Percentiles rank a stretch among this genome's conserved stretches.
Conservation (phyloP, 1,140 invertebrate species). For the Drosophila pectinifera region DNA sequence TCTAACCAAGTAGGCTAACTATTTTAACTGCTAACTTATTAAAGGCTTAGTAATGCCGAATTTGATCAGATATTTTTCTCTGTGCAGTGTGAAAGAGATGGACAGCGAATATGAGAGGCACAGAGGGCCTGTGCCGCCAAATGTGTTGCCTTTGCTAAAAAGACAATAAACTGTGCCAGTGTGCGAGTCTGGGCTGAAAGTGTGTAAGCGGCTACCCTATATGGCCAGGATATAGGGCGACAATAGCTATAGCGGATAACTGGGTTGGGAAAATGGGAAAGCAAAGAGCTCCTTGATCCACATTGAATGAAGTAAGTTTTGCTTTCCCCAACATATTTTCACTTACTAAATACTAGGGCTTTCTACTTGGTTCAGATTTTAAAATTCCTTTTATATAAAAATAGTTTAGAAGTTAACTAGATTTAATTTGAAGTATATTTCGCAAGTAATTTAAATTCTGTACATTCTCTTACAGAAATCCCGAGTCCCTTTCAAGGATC, state of each 20-base stretch:
- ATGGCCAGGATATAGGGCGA: conserved; percentile 38
- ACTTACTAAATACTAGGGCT: neutral
- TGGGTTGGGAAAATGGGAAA: conserved; percentile 12
- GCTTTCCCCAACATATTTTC: conserved; percentile 18
- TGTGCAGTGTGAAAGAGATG: neutral
- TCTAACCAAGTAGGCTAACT: no score
- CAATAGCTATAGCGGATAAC: conserved; percentile 15
- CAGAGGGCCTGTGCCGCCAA: conserved; percentile 51
- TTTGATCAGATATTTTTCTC: no score
- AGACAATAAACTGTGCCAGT: conserved; percentile 76
- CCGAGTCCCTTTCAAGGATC: conserved; percentile 6
- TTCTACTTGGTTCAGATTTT: no score
- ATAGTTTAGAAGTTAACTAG: no score
- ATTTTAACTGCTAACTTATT: no score
- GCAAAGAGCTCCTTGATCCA: conserved; percentile 45
- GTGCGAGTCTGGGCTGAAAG: conserved; percentile 21
- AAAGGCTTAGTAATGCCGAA: no score
- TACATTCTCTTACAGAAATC: conserved; percentile 1
- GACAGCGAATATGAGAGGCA: conserved; percentile 7
- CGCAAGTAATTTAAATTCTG: rapidly evolving
- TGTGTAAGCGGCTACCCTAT: conserved; percentile 44
- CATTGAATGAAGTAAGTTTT: conserved; percentile 24
- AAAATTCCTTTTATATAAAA: no score
- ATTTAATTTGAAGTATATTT: neutral
- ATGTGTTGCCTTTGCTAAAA: conserved; percentile 70